Evolutionary conservation across 2,113 vertebrate species (phyloP).

Genomic region (Sinocyclocheilus anophthalmus): DNA sequence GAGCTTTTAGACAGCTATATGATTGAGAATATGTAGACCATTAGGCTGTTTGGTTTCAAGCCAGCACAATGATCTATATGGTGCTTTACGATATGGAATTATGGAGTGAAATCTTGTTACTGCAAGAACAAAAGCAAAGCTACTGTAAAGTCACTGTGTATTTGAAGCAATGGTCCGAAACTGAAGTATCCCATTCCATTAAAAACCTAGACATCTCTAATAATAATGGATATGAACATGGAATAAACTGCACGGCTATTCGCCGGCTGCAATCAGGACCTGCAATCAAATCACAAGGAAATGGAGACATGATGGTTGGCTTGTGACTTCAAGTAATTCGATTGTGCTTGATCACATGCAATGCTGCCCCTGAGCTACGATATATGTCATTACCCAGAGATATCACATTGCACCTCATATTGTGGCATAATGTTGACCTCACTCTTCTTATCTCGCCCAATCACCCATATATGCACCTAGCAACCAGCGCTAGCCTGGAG

Average conservation of each 20-base stretch:
- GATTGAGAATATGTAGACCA: conserved; percentile 7
- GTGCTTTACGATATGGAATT: conserved; percentile 28
- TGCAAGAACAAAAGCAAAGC: conserved; percentile 18
- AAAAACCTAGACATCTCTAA: conserved; percentile 3
- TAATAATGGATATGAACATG: conserved; percentile 37
- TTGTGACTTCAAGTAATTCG: conserved; percentile 50
- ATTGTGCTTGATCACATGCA: conserved; percentile 49
- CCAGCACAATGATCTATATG: conserved; percentile 22
- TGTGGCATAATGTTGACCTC: conserved; percentile 16
- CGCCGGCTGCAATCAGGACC: conserved; percentile 30
- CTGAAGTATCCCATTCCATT: conserved; percentile 21
- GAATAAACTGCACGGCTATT: conserved; percentile 25
- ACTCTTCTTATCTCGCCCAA: not conserved
- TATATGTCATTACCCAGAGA: conserved; percentile 39
- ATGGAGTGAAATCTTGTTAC: conserved; percentile 18
- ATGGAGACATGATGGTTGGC: conserved; percentile 52
- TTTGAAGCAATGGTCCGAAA: conserved; percentile 8
- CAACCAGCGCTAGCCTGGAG: conserved; percentile 3
- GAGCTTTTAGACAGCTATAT: conserved; percentile 11
- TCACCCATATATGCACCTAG: conserved; percentile 12
- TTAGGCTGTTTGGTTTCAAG: conserved; percentile 35
- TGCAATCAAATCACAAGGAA: conserved; percentile 53
- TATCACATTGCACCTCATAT: conserved; percentile 37
- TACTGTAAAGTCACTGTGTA: conserved; percentile 14
- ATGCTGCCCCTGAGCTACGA: conserved; percentile 31